A percentile compares a stretch with the other conserved stretches of the same genome.
phyloP scores from a whole-genome alignment of 2,888 invertebrate species.

The Apamea crenata region DNA sequence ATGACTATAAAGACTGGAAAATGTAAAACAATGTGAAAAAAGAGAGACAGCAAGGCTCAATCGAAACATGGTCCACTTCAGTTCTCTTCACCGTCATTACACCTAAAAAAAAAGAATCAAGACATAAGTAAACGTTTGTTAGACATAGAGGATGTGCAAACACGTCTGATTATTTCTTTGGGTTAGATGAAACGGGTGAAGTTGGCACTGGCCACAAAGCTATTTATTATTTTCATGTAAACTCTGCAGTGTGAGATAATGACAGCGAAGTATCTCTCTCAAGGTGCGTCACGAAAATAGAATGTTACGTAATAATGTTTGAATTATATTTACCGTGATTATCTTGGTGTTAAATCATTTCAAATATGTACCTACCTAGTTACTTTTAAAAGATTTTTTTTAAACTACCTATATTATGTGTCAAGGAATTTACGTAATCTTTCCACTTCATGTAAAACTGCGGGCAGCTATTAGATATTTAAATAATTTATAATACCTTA shows the following conservation, averaged over 20 bases:
- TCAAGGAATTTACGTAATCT: slow-evolving; percentile 3
- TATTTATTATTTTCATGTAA: slow-evolving; percentile 52
- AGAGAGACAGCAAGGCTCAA: background rate
- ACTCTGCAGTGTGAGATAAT: slow-evolving; percentile 18
- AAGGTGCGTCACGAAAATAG: slow-evolving; percentile 28
- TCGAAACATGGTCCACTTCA: background rate
- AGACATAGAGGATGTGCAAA: background rate
- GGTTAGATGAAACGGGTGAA: background rate
- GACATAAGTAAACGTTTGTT: background rate
- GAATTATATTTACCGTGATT: slow-evolving; percentile 22
- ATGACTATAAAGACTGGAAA: no score
- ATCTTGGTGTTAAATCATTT: slow-evolving; percentile 40
- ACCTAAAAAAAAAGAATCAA: background rate
- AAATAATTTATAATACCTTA: background rate
- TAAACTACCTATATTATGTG: slow-evolving; percentile 1
- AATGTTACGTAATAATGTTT: slow-evolving; percentile 29
- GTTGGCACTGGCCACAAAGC: slow-evolving; percentile 41
- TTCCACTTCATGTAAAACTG: background rate
- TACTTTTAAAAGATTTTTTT: no score
- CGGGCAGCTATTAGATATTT: background rate
- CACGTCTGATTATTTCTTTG: slow-evolving; percentile 9
- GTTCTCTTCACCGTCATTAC: background rate
- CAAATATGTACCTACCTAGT: slow-evolving; percentile 18
- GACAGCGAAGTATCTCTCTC: slow-evolving; percentile 15
- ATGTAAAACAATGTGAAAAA: background rate